Percentiles rank a stretch among this genome's conserved stretches.
phyloP scores from a whole-genome alignment of 2,888 invertebrate genomes.

The Caenorhabditis sp. region DNA sequence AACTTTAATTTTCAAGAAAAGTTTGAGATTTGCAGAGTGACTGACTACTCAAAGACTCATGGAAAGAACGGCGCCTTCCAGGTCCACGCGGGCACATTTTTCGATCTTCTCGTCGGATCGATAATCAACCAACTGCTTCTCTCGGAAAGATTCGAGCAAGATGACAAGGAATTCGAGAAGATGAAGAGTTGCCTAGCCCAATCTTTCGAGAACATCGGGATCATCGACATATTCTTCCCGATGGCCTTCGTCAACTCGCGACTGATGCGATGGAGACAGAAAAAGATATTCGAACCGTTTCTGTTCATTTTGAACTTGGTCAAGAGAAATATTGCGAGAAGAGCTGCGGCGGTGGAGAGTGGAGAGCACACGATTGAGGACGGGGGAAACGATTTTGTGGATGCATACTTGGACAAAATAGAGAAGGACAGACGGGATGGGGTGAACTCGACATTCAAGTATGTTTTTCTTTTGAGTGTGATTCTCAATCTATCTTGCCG shows the following conservation, averaged over 20 bases:
- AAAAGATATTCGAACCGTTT: slow-evolving; percentile 36
- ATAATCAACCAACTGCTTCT: slow-evolving; percentile 58
- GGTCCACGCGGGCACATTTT: slow-evolving; percentile 37
- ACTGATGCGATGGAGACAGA: slow-evolving; percentile 53
- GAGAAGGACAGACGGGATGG: slow-evolving; percentile 58
- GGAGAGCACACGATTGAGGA: slow-evolving; percentile 56
- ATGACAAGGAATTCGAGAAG: slow-evolving; percentile 48
- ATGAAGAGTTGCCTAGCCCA: slow-evolving; percentile 40
- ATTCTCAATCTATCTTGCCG: too few relatives aligned
- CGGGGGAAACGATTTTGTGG: slow-evolving; percentile 65
- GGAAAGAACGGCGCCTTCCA: slow-evolving; percentile 22
- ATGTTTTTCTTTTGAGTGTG: not conserved
- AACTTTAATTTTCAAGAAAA: too few relatives aligned
- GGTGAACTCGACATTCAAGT: slow-evolving; percentile 46
- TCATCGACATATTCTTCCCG: slow-evolving; percentile 49
- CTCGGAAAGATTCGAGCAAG: slow-evolving; percentile 48
- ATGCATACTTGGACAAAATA: slow-evolving; percentile 68
- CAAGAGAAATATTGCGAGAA: slow-evolving; percentile 22
- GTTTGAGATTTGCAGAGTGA: too few relatives aligned
- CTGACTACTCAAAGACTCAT: slow-evolving; percentile 23
- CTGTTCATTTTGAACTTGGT: slow-evolving; percentile 35
- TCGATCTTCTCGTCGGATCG: slow-evolving; percentile 56
- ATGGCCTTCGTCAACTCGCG: slow-evolving; percentile 35
- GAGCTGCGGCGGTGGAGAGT: slow-evolving; percentile 31
- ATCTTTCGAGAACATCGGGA: slow-evolving; percentile 43